Evolutionary conservation across 2,888 invertebrate genomes (phyloP).

Genomic region (Mimumesa dahlbomi): DNA sequence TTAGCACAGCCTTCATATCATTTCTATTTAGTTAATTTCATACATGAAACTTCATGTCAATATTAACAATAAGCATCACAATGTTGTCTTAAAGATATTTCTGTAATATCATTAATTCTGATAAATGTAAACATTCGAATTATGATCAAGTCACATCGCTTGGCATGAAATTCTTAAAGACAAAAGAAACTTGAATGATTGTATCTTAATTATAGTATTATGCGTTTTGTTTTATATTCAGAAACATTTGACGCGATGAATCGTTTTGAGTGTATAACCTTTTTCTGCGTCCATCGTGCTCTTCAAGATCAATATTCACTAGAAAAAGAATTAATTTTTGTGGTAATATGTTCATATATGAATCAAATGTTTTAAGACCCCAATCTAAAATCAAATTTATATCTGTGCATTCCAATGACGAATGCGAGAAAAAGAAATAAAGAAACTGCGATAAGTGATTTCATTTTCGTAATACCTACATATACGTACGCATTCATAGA

Average conservation of each 20-base stretch:
- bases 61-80: conserved; percentile 65
- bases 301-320: conserved; percentile 5
- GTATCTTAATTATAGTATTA: conserved; percentile 18
- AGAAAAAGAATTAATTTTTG: conserved; percentile 12
- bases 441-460: conserved; percentile 26
- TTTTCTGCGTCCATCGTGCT: conserved; percentile 4
- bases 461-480: conserved; percentile 43
- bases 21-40: conserved; percentile 57
- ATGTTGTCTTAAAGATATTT: conserved; percentile 55
- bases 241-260: conserved; percentile 24
- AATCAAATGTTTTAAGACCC: conserved; percentile 42
- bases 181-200: conserved; percentile 15
- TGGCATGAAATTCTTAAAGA: conserved; percentile 26
- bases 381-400: conserved; percentile 40
- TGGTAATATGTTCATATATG: conserved; percentile 36
- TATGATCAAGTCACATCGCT: conserved; percentile 25
- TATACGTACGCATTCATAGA: conserved; percentile 28
- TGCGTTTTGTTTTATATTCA: conserved; percentile 6
- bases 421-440: too few relatives aligned
- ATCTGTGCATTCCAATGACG: conserved; percentile 17
- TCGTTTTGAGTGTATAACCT: too few relatives aligned
- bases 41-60: conserved; percentile 63
- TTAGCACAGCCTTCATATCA: conserved; percentile 68
- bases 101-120: conserved; percentile 31
- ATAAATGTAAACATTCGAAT: conserved; percentile 35